Conservation (phyloP, 2,888 invertebrate species). For the Caenorhabditis sp. region DNA sequence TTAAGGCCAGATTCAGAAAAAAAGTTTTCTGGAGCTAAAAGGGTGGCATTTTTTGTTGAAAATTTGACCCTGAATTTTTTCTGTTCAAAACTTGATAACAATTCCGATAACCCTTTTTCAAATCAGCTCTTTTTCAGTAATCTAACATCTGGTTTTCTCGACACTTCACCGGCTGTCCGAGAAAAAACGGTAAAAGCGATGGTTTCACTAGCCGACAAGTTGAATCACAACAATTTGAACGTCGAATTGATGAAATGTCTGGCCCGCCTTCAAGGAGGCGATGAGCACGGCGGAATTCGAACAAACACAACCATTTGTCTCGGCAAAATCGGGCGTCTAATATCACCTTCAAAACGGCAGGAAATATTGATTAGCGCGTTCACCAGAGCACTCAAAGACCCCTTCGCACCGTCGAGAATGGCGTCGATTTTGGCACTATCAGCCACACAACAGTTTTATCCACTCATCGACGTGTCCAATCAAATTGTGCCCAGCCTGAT, state of each 20-base stretch:
- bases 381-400: slow-evolving; percentile 77
- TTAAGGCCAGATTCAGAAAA: no score
- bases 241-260: slow-evolving; percentile 94
- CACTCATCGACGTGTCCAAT: slow-evolving; percentile 84
- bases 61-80: no score
- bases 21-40: no score
- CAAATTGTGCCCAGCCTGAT: slow-evolving; percentile 89
- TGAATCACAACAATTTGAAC: slow-evolving; percentile 96
- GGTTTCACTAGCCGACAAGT: slow-evolving; percentile 90
- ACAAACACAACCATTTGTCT: slow-evolving; percentile 98
- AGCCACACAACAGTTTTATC: slow-evolving; percentile 89
- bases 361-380: slow-evolving; percentile 77
- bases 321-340: slow-evolving; percentile 92
- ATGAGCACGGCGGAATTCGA: slow-evolving; percentile 78
- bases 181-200: slow-evolving; percentile 93
- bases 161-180: slow-evolving; percentile 93
- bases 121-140: slow-evolving; percentile 64
- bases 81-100: no score
- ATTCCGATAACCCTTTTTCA: no score
- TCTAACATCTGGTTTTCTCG: slow-evolving; percentile 90
- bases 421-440: slow-evolving; percentile 90
- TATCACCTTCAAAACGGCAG: slow-evolving; percentile 93
- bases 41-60: no score
- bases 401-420: slow-evolving; percentile 89
- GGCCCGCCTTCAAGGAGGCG: slow-evolving; percentile 76